A percentile compares a stretch with the other conserved stretches of the same genome.
phyloP scores from a whole-genome alignment of 2,113 vertebrate species.

The Dromas ardeola region DNA sequence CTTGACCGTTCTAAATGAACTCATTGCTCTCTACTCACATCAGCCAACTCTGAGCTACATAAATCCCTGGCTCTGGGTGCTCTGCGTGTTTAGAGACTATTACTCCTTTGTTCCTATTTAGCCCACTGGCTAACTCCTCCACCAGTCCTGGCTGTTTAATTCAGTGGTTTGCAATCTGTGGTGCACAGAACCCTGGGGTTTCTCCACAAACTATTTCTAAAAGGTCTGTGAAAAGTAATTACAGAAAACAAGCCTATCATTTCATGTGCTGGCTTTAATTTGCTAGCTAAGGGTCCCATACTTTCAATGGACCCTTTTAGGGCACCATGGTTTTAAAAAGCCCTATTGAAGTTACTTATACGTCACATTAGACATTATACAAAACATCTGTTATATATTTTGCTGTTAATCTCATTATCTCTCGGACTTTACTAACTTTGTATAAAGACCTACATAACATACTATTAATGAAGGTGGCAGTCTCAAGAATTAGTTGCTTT shows the following conservation, averaged over 20 bases:
- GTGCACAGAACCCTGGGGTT: constrained; percentile 49
- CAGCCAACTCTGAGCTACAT: background rate
- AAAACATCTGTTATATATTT: constrained; percentile 40
- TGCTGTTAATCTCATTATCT: constrained; percentile 53
- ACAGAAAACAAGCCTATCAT: constrained; percentile 52
- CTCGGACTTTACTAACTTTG: background rate
- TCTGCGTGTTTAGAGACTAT: constrained; percentile 24
- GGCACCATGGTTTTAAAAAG: constrained; percentile 14
- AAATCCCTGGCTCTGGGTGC: background rate
- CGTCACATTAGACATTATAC: background rate
- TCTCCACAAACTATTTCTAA: constrained; percentile 49
- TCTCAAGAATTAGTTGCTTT: constrained; percentile 3
- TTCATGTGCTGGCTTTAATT: constrained; percentile 57
- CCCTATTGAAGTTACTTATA: constrained; percentile 12
- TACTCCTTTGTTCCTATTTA: constrained; percentile 55
- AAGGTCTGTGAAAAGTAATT: constrained; percentile 60
- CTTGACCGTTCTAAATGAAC: background rate
- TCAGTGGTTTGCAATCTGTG: constrained; percentile 40
- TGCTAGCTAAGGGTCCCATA: constrained; percentile 5
- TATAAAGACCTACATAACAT: background rate
- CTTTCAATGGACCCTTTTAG: constrained; percentile 32
- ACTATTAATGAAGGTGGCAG: background rate
- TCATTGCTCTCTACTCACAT: background rate
- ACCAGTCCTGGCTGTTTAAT: constrained; percentile 22
- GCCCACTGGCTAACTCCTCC: constrained; percentile 43